Evolutionary conservation across 2,888 invertebrate genomes (phyloP).

Genomic region (Campopleginae sp.): DNA sequence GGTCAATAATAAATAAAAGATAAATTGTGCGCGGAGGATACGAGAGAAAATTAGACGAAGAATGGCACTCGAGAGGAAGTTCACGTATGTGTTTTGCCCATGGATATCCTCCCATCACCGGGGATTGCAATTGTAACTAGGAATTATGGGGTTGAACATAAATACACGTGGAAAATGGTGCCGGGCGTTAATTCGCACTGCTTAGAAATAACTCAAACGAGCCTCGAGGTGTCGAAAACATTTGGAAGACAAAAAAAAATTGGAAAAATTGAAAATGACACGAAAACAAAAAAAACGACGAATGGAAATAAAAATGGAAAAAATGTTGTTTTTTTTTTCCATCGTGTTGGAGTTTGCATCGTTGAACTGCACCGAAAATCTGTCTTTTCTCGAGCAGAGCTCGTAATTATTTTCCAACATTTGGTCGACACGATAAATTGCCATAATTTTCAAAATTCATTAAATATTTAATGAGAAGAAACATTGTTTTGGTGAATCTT

Average conservation of each 20-base stretch:
- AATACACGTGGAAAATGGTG: constrained; percentile 31
- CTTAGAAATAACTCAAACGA: not conserved
- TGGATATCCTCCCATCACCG: constrained; percentile 8
- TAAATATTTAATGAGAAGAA: too few relatives aligned
- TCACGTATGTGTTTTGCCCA: constrained; percentile 41
- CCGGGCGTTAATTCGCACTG: not conserved
- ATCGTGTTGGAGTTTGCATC: too few relatives aligned
- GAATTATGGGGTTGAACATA: constrained; percentile 28
- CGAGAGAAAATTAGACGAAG: constrained; percentile 31
- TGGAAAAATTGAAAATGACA: not conserved
- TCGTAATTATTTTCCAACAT: too few relatives aligned
- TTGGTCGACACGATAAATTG: too few relatives aligned
- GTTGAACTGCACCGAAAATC: too few relatives aligned
- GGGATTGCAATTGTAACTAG: constrained; percentile 29
- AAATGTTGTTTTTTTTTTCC: too few relatives aligned
- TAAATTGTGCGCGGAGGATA: not conserved
- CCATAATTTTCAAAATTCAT: too few relatives aligned
- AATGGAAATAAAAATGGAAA: not conserved
- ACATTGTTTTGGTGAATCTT: too few relatives aligned
- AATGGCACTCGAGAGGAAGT: constrained; percentile 23
- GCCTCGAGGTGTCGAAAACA: not conserved
- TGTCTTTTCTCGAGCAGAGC: too few relatives aligned
- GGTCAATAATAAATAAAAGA: not conserved
- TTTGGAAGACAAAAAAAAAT: not conserved
- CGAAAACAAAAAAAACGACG: not conserved